Conservation (phyloP, 2,797 vertebrate species). For the Clarias platycephalus region DNA sequence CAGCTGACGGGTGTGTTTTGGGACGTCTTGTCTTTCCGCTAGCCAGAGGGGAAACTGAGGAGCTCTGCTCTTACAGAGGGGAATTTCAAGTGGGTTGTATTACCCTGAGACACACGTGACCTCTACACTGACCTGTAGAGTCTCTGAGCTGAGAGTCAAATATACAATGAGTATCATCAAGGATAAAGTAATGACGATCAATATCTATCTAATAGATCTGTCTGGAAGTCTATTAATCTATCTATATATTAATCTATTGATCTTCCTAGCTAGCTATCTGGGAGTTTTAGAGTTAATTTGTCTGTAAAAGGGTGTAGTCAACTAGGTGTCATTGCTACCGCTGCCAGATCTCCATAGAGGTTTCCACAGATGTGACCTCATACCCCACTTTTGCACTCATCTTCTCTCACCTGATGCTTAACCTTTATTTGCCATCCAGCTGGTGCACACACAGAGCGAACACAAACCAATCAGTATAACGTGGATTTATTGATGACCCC, state of each 20-base stretch:
- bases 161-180: background rate
- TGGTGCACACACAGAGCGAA: background rate
- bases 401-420: constrained; percentile 4
- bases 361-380: background rate
- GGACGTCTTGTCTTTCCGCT: constrained; percentile 35
- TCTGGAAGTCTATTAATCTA: background rate
- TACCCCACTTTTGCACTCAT: background rate
- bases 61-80: background rate
- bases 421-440: background rate
- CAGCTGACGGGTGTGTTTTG: constrained; percentile 23
- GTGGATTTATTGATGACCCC: background rate
- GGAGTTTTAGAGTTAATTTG: background rate
- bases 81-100: constrained; percentile 28
- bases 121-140: background rate
- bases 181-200: constrained; percentile 23
- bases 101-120: constrained; percentile 1
- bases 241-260: background rate
- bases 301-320: background rate
- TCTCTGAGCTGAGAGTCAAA: background rate
- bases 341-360: background rate
- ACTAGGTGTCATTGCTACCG: background rate
- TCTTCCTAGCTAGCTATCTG: background rate
- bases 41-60: constrained; percentile 29
- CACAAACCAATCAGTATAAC: background rate
- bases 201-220: background rate